Conservation (phyloP, 2,797 vertebrate species). For the Gymnopithys bicolor region DNA sequence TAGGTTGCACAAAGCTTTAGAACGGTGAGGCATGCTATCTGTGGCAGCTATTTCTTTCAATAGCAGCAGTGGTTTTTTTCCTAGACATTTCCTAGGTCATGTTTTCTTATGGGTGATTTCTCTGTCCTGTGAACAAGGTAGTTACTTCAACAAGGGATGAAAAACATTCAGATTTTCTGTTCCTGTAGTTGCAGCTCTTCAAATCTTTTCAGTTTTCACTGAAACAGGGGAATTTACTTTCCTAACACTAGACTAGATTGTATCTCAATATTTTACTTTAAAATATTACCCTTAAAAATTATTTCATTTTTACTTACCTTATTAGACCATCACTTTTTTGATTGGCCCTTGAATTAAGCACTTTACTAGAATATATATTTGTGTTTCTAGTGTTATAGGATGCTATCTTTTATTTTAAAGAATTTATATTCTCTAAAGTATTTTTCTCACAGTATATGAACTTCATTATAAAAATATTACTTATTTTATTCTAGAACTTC, state of each 20-base stretch:
- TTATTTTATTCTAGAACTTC: neutral
- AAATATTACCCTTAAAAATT: neutral
- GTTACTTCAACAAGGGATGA: neutral
- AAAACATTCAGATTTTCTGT: neutral
- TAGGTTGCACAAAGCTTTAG: neutral
- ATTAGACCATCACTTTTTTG: neutral
- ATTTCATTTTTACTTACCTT: neutral
- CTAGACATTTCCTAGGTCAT: neutral
- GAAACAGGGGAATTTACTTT: neutral
- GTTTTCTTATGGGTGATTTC: neutral
- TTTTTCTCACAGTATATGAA: neutral
- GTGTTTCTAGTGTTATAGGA: neutral
- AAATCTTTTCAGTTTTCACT: neutral
- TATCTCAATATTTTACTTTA: neutral
- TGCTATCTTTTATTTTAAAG: neutral
- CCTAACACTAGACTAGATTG: neutral
- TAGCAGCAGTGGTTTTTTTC: neutral
- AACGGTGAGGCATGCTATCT: accelerated
- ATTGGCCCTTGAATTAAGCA: neutral
- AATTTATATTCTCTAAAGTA: neutral
- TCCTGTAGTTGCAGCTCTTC: neutral
- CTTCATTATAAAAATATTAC: neutral
- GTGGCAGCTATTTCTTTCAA: neutral
- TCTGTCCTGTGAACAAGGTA: neutral
- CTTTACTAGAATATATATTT: neutral